Base-by-base conservation (phyloP, 2,797 vertebrate genomes). In the Ctenochaetus hawaiiensis region DNA sequence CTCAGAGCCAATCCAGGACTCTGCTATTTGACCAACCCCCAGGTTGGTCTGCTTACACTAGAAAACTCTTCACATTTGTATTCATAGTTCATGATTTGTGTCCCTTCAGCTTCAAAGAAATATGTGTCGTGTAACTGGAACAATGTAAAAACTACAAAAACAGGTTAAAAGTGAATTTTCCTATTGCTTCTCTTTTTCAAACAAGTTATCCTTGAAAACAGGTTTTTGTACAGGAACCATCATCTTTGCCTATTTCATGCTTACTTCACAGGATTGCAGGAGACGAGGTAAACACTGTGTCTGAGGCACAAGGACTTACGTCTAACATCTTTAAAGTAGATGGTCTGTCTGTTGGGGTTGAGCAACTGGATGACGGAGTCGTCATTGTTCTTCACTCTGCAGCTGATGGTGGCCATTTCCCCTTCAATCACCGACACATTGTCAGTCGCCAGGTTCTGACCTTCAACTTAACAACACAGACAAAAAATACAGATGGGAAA, bases 321-420 rank as follows among this genome's bases (percentile, higher is more conserved):
- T 92, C 98, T 93, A 86, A 98, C 96, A 44, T 99, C 98, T 91
- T 93, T 95, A 94, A 99, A 99, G 85, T 98, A 99, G 93, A 99
- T 99, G 65, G 98, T 99, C 93, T 99, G 98, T 87, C 98, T 95
- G 96, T 98, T 99, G 85, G 98, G 98, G 91, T 99, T 99, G 91
- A 99, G 96, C n/a, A 99, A 97, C 83, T 99, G 98, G 87, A 99
- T 99, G 92, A 99, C 97, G 0, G 98, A 99, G 94, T 98, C 98
- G 1, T 99, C 98, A 54, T 98, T 99, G 95, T 98, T 96, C 93
- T 96, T 99, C 84, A 99, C 96, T 44, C 97, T 94, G 93, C 98
- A 99, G 95, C 98, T 99, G 96, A 99, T 99, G 91, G 96, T 99
- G 44, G 98, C 98, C 5, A 91, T 96, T 5, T 99, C 98, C 11